These are phyloP conservation scores for Thunnus thynnus DNA, from an alignment of 2,113 vertebrate genomes.

Conservation along the genomic window DNA sequence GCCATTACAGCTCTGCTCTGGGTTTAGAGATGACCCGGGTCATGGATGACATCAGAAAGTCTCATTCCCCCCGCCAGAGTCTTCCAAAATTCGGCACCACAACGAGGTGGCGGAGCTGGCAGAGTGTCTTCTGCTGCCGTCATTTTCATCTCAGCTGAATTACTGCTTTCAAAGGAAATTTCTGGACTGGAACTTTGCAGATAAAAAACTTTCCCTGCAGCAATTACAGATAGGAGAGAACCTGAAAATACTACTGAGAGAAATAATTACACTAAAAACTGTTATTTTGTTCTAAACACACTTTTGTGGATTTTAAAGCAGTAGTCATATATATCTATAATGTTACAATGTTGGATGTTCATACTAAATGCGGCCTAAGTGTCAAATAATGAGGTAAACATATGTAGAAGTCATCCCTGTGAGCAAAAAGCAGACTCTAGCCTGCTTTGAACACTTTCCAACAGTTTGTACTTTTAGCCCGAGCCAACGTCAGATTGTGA, in stretches of 20 bases:
- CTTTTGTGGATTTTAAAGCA: no score
- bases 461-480: no score
- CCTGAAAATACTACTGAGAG: neutral
- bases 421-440: no score
- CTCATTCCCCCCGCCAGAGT: conserved; percentile 28
- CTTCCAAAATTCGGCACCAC: conserved; percentile 45
- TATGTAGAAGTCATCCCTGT: no score
- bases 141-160: conserved; percentile 35
- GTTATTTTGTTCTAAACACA: neutral
- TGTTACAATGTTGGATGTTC: no score
- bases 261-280: neutral
- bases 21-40: conserved; percentile 61
- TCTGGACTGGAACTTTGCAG: conserved; percentile 1
- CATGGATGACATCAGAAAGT: conserved; percentile 69
- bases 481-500: no score
- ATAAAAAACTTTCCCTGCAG: conserved; percentile 28
- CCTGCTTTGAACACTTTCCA: no score
- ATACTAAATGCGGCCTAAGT: no score
- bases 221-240: neutral
- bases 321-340: no score
- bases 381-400: no score
- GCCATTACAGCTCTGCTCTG: conserved; percentile 46
- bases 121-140: conserved; percentile 10
- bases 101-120: conserved; percentile 54
- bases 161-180: conserved; percentile 13